Evolutionary conservation across 2,797 vertebrate species (phyloP), one percentile per base, ranked within the genome.

Genomic region (Clarias platycephalus): DNA sequence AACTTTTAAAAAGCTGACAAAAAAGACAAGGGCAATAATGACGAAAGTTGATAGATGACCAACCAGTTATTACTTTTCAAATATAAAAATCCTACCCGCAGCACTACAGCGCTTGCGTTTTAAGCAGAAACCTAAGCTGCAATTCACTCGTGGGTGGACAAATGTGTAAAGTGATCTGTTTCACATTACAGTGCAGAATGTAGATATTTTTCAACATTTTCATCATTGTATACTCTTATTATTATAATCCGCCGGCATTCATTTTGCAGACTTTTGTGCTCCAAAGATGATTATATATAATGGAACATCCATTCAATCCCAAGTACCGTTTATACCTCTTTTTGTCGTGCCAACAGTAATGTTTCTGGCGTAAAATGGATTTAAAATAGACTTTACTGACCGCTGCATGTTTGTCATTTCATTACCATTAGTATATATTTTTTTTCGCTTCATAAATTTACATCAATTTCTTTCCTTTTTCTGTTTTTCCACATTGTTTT

Each of bases 91-190:
- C 75, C 20, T 37, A 64, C 13, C 60, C 60, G 28, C n/a, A 80
- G 16, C 78, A 12, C 60, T 49, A 20, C 20, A 64, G 24, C 60
- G 63, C 16, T 53, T 28, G 78, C 3, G 24, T 64, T 80, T 49
- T 28, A 13, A 28, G 9, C 40, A 28, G 62, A 80, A 64, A 64
- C 66, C 16, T 28, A 9, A 26, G 77, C 77, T 28, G n/a, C n/a
- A 26, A n/a, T 80, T 49, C 62, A 66, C 31, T 80, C 34, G 58
- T 26, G 49, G 62, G 34, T 76, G 63, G 74, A 57, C 44, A 63
- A 80, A 80, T 64, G 60, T 40, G 58, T 77, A 77, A 77, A 58
- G 75, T 26, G n/a, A 78, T 62, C 37, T 28, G 34, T 79, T 79
- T 64, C 37, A 49, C n/a, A 79, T 64, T 63, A 49, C 77, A 20